Conservation (phyloP, 2,113 vertebrate species). For the Hemibagrus wyckioides region DNA sequence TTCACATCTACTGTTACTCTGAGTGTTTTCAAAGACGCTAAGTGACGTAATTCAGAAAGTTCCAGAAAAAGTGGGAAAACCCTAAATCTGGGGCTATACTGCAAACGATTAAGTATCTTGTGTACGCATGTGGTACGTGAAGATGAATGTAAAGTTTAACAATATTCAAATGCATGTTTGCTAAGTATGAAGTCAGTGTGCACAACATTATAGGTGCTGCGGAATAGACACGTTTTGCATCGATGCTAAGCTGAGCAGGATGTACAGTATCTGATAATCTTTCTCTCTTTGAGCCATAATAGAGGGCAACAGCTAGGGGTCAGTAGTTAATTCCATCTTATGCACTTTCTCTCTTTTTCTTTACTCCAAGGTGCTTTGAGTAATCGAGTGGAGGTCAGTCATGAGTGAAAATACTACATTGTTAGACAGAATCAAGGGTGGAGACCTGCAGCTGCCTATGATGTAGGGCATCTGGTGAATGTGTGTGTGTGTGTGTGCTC, state of each 20-base stretch:
- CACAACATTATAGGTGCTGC: neutral
- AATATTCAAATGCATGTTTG: neutral
- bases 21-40: constrained; percentile 36
- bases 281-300: constrained; percentile 8
- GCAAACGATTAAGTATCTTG: neutral
- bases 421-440: constrained; percentile 29
- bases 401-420: constrained; percentile 11
- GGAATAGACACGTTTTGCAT: neutral
- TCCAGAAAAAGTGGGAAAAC: constrained; percentile 24
- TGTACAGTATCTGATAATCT: neutral
- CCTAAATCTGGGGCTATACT: neutral
- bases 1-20: constrained; percentile 53
- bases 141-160: neutral
- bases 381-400: constrained; percentile 14
- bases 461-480: constrained; percentile 37
- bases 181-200: neutral
- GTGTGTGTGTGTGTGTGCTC: constrained; percentile 15
- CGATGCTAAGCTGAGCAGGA: neutral
- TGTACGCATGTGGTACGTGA: neutral
- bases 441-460: constrained; percentile 38
- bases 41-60: constrained; percentile 39
- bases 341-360: neutral
- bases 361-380: constrained; percentile 5
- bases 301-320: constrained; percentile 40
- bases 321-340: constrained; percentile 37